Evolutionary conservation across 30 jellyfish, hydroid and myxozoan genomes (phyloP), one percentile per base, ranked within the genome.

Genomic region (Euphysa ruthae): DNA sequence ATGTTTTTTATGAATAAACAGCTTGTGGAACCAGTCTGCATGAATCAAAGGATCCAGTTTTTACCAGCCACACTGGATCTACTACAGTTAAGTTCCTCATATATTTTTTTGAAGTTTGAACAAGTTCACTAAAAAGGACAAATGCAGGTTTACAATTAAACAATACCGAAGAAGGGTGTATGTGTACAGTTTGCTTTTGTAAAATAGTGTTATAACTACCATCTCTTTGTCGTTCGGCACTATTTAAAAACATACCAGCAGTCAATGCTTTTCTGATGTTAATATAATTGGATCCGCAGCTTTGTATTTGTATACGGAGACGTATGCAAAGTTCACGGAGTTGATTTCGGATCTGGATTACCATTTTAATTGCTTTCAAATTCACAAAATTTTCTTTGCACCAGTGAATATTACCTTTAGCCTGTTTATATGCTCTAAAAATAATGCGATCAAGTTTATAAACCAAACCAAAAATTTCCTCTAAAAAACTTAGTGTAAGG

Each of bases 91-190:
- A 70, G 32, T 55, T 65, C 13, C 95, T 60, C 90, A 88, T 88
- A 75, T 74, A 88, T 44, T 93, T 62, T 55, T 88, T 88, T 55
- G 98, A 80, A 15, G 98, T 88, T 29, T 88, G 74, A 4, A 81
- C 82, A 15, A 80, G 77, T 69, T 88, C 98, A 8, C 79, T 81
- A 71, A 44, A 88, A 4, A 88, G 66, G 6, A 88, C 84, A 56
- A 34, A 75, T 35, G 94, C 78, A 12, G 94, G 84, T 35, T 88
- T 88, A 23, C 83, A 58, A 19, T 69, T 71, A 70, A 80, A 82
- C 35, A 88, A 54, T 1, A 88, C 70, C 24, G 98, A 88, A 6
- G 98, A 81, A 13, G 98, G 98, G 30, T 88, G 98, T 10, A 88
- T 81, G 65, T 61, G 49, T 3, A 88, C 98, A 24, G 77, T 75